Percentiles rank a stretch among this genome's conserved stretches.
Conservation (phyloP, 2,113 vertebrate genomes). For the Zonotrichia leucophrys region DNA sequence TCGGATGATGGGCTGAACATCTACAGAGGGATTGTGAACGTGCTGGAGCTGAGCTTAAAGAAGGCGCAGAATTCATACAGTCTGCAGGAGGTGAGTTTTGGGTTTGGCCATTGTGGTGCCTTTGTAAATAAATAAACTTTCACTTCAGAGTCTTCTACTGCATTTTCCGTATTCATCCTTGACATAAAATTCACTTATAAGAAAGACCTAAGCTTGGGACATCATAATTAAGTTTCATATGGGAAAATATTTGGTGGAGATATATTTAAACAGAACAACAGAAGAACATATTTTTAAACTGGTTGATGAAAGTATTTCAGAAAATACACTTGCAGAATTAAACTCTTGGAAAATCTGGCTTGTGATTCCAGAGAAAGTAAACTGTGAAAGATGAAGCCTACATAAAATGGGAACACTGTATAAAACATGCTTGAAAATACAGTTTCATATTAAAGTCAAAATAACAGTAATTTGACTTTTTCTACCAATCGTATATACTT, state of each 20-base stretch:
- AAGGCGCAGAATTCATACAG: slow-evolving; percentile 56
- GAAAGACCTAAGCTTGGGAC: not conserved
- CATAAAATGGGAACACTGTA: not conserved
- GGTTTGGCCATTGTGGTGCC: not conserved
- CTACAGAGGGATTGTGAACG: slow-evolving; percentile 55
- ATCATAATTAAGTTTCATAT: not conserved
- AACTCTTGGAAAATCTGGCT: not conserved
- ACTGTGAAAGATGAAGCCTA: not conserved
- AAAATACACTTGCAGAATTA: not conserved
- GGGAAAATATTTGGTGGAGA: not conserved
- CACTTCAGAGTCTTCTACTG: not conserved
- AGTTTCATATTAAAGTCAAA: not conserved
- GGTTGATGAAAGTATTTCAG: not conserved
- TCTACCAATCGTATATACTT: not conserved
- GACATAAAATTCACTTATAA: not conserved
- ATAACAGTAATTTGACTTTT: slow-evolving; percentile 41
- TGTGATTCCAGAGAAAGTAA: not conserved
- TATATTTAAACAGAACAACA: not conserved
- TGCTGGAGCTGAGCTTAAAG: slow-evolving; percentile 60
- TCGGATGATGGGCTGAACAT: slow-evolving; percentile 56
- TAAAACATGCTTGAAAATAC: not conserved
- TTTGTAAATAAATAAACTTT: not conserved
- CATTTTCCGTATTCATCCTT: not conserved
- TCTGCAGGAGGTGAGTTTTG: slow-evolving; percentile 68
- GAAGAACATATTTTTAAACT: not conserved